Conservation (phyloP, 2,797 vertebrate genomes). For the Nasua narica region DNA sequence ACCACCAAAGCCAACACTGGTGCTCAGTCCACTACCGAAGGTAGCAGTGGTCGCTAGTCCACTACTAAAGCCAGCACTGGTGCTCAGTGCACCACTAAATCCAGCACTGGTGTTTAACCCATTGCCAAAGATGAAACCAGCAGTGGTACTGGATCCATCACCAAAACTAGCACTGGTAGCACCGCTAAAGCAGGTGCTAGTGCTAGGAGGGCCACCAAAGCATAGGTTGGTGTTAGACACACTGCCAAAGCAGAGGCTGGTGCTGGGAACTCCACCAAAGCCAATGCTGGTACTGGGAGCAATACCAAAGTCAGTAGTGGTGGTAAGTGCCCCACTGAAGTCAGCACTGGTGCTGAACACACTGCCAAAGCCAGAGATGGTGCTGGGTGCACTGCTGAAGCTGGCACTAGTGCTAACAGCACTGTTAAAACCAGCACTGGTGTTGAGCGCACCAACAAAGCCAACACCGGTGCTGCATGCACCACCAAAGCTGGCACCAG, state of each 20-base stretch:
- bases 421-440: background rate
- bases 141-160: slow-evolving; percentile 50
- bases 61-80: slow-evolving; percentile 30
- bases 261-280: slow-evolving; percentile 50
- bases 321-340: slow-evolving; percentile 34
- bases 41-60: background rate
- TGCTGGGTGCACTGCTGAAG: background rate
- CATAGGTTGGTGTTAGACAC: slow-evolving; percentile 52
- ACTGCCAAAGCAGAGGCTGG: slow-evolving; percentile 57
- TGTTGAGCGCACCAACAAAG: background rate
- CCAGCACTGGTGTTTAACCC: slow-evolving; percentile 36
- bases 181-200: slow-evolving; percentile 51
- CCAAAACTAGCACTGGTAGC: slow-evolving; percentile 35
- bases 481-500: background rate
- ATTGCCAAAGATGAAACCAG: slow-evolving; percentile 47
- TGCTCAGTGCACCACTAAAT: slow-evolving; percentile 47
- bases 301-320: slow-evolving; percentile 32
- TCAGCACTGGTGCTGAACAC: slow-evolving; percentile 22
- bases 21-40: slow-evolving; percentile 12
- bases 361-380: slow-evolving; percentile 29
- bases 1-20: background rate
- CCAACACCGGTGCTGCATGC: background rate
- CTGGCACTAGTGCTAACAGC: background rate
- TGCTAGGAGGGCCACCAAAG: slow-evolving; percentile 46
- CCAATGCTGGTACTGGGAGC: background rate